A percentile compares a stretch with the other conserved stretches of the same genome.
Conservation (phyloP, 2,797 vertebrate genomes). For the Schizopygopsis malacanthus region DNA sequence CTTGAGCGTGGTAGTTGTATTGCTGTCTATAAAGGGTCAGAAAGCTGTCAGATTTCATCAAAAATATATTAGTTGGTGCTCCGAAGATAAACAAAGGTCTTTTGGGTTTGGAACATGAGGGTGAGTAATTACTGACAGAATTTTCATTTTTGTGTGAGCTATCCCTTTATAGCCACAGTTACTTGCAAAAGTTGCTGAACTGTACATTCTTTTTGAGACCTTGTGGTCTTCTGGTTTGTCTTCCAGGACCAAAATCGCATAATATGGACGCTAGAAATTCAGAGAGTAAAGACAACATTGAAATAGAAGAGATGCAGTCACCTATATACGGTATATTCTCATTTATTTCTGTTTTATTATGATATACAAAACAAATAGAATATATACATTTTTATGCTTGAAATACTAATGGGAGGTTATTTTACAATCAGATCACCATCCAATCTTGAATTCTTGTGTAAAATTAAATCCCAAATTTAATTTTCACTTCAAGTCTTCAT, state of each 20-base stretch:
- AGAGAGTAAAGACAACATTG: not conserved
- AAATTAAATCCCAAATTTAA: not conserved
- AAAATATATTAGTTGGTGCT: not conserved
- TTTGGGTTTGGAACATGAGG: not conserved
- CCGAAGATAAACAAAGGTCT: not conserved
- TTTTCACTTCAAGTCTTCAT: not conserved
- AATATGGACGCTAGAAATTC: not conserved
- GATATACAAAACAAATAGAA: not conserved
- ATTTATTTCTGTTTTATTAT: constrained; percentile 16
- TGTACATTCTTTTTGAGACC: not conserved
- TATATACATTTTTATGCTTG: not conserved
- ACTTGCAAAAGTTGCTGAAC: not conserved
- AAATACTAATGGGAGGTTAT: not conserved
- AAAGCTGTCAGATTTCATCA: no score
- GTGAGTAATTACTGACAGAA: not conserved
- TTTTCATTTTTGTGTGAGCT: not conserved
- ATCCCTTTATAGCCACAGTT: not conserved
- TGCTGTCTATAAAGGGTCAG: not conserved
- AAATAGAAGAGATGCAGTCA: not conserved
- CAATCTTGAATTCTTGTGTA: not conserved
- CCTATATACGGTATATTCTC: not conserved
- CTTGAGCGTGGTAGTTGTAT: not conserved
- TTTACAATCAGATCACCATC: not conserved
- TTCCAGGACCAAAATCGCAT: not conserved
- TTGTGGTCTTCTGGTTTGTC: not conserved